A percentile compares a stretch with the other conserved stretches of the same genome.
These are phyloP conservation scores for Anorthoa munda DNA, from an alignment of 2,888 invertebrate genomes.

Conservation along the genomic window DNA sequence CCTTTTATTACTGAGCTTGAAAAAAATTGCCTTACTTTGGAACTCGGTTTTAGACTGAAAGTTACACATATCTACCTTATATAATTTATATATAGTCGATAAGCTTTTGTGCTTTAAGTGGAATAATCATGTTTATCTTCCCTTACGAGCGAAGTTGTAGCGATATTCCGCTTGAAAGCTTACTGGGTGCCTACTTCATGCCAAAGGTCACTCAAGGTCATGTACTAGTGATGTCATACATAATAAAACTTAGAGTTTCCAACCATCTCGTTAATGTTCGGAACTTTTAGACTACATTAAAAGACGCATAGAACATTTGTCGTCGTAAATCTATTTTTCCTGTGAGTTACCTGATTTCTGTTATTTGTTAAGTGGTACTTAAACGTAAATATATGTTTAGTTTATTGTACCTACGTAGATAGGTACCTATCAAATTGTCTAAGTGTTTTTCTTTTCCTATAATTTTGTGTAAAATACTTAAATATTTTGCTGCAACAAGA, in stretches of 20 bases:
- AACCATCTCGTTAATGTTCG: slow-evolving; percentile 30
- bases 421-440: too few relatives aligned
- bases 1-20: not conserved
- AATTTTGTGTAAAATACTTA: not conserved
- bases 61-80: not conserved
- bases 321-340: slow-evolving; percentile 34
- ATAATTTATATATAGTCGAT: not conserved
- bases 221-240: slow-evolving; percentile 9
- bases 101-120: slow-evolving; percentile 16
- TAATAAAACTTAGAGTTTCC: slow-evolving; percentile 23
- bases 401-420: too few relatives aligned
- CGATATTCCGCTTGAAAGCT: slow-evolving; percentile 23
- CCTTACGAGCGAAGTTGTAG: slow-evolving; percentile 23
- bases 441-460: too few relatives aligned
- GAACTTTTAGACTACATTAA: slow-evolving; percentile 33
- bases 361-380: not conserved
- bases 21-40: not conserved
- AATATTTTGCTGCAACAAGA: not conserved
- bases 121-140: slow-evolving; percentile 35
- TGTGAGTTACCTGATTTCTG: slow-evolving; percentile 13
- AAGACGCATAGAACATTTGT: slow-evolving; percentile 8
- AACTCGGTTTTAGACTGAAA: slow-evolving; percentile 4
- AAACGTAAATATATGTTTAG: too few relatives aligned
- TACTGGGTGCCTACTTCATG: not conserved
- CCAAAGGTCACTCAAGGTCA: slow-evolving; percentile 33